Conservation (phyloP, 1,140 invertebrate species). For the Anoplophora glabripennis region DNA sequence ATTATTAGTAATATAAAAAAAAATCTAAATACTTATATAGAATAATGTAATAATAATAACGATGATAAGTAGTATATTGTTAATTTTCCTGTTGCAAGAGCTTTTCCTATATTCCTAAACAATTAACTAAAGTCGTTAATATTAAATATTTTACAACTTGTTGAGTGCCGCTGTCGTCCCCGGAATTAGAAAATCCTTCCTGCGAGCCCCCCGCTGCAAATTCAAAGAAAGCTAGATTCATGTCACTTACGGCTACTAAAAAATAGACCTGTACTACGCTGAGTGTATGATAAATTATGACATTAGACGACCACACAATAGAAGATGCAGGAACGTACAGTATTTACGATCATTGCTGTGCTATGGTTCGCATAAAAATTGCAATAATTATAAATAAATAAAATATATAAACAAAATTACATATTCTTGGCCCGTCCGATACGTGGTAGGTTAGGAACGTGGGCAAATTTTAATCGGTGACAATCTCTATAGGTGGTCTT, state of each 20-base stretch:
- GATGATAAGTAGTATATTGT: no score
- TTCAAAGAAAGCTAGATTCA: conserved; percentile 14
- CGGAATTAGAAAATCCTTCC: no score
- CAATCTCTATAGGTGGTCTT: conserved; percentile 8
- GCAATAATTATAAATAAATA: conserved; percentile 20
- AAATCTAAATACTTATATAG: no score
- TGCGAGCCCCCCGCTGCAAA: not conserved
- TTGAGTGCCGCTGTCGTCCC: no score
- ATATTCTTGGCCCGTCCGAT: not conserved
- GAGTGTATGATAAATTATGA: conserved; percentile 11
- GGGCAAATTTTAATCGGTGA: conserved; percentile 7
- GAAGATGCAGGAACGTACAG: conserved; percentile 17
- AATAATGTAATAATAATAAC: no score
- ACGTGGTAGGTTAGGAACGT: conserved; percentile 16
- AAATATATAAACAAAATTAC: conserved; percentile 19
- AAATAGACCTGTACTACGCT: conserved; percentile 16
- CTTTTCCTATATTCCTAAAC: no score
- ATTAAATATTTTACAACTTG: no score
- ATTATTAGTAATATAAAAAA: no score
- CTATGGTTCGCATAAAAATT: conserved; percentile 16
- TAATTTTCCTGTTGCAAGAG: no score
- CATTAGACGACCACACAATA: conserved; percentile 19
- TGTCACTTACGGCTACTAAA: conserved; percentile 12
- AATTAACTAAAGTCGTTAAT: no score
- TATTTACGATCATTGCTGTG: conserved; percentile 16